Evolutionary conservation across 2,888 invertebrate genomes (phyloP).

Genomic region (Caenorhabditis imperialis): DNA sequence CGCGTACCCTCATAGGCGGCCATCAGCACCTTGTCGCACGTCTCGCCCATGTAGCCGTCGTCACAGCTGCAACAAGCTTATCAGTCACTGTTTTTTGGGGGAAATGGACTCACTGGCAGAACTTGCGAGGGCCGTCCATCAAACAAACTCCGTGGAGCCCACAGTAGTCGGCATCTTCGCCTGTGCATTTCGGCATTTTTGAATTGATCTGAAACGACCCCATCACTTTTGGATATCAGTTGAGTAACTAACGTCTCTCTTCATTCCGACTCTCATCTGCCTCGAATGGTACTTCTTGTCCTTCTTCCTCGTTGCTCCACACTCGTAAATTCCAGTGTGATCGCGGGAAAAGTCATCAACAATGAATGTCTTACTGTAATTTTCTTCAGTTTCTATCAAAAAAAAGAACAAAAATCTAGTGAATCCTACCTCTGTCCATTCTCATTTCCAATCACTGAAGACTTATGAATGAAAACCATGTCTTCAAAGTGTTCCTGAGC

Average conservation of each 20-base stretch:
- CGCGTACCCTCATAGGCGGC: conserved; percentile 53
- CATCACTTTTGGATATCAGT: too few relatives aligned
- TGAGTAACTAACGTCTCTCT: conserved; percentile 34
- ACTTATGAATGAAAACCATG: conserved; percentile 30
- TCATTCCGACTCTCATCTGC: conserved; percentile 40
- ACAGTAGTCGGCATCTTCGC: conserved; percentile 8
- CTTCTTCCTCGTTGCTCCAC: conserved; percentile 43
- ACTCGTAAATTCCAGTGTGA: conserved; percentile 48
- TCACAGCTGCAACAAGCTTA: conserved; percentile 39
- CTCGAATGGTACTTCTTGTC: conserved; percentile 52
- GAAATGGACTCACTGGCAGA: conserved; percentile 39
- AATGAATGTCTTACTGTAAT: conserved; percentile 37
- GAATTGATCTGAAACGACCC: conserved; percentile 32
- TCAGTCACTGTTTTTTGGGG: too few relatives aligned
- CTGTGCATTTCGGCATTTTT: conserved; percentile 21
- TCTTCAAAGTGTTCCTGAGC: conserved; percentile 47
- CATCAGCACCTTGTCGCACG: conserved; percentile 48
- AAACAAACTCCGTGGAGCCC: conserved; percentile 39
- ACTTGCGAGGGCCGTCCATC: conserved; percentile 30
- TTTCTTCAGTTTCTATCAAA: neutral
- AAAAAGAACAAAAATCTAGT: neutral
- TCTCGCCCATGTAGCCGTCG: conserved; percentile 50
- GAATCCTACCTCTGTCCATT: conserved; percentile 27
- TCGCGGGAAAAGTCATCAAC: conserved; percentile 39
- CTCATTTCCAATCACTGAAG: conserved; percentile 16